A percentile compares a stretch with the other conserved stretches of the same genome.
These are phyloP conservation scores for Cotesia typhae DNA, from an alignment of 1,140 invertebrate species.

Conservation along the genomic window DNA sequence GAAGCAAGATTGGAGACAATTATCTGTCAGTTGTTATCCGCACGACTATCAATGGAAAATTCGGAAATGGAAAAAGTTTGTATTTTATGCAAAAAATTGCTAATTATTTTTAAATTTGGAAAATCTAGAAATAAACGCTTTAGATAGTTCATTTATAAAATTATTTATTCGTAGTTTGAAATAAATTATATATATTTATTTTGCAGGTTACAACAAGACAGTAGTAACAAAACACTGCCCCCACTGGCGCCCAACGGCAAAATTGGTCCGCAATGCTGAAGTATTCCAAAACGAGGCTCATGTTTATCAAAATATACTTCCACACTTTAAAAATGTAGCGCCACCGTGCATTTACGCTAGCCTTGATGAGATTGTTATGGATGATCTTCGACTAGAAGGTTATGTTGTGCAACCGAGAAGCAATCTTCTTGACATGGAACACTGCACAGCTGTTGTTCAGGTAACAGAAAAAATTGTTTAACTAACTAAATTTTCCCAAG, in stretches of 20 bases:
- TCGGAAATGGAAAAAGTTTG: constrained; percentile 53
- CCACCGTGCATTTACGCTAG: constrained; percentile 49
- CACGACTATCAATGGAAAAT: constrained; percentile 47
- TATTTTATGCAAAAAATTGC: constrained; percentile 8
- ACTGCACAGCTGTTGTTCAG: constrained; percentile 53
- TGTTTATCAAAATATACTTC: constrained; percentile 49
- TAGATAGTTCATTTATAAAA: too few relatives aligned
- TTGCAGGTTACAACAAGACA: constrained; percentile 47
- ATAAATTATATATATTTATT: background rate
- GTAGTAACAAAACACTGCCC: constrained; percentile 51
- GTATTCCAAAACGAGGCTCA: constrained; percentile 52
- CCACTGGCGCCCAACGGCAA: constrained; percentile 22
- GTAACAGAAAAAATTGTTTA: constrained; percentile 29
- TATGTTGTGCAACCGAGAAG: constrained; percentile 50
- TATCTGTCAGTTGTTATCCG: constrained; percentile 57
- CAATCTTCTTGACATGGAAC: constrained; percentile 55
- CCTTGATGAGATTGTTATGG: constrained; percentile 55
- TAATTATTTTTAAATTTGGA: too few relatives aligned
- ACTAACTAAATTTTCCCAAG: too few relatives aligned
- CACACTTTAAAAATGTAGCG: constrained; percentile 40
- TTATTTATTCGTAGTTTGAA: too few relatives aligned
- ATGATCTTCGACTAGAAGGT: constrained; percentile 55
- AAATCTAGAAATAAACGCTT: too few relatives aligned
- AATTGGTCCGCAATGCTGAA: constrained; percentile 35
- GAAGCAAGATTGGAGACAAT: constrained; percentile 57